phyloP scores from a whole-genome alignment of 2,888 invertebrate species.

The Lampropteryx suffumata region DNA sequence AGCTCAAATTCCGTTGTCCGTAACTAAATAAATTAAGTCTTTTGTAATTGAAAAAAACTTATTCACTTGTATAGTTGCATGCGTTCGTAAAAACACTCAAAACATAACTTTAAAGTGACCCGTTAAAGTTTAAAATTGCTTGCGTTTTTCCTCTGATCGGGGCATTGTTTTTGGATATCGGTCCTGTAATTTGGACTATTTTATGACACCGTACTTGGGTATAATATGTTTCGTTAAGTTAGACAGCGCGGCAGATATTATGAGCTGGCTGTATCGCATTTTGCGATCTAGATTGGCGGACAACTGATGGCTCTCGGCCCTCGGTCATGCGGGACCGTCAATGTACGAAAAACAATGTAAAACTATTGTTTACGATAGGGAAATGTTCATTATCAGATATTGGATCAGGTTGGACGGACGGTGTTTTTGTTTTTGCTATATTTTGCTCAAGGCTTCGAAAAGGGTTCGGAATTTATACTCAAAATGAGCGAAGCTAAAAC shows the following conservation, averaged over 20 bases:
- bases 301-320: constrained; percentile 30
- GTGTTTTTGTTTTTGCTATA: constrained; percentile 8
- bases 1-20: constrained; percentile 33
- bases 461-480: too few relatives aligned
- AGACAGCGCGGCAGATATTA: constrained; percentile 56
- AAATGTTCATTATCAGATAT: constrained; percentile 29
- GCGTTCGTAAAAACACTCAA: constrained; percentile 47
- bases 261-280: constrained; percentile 42
- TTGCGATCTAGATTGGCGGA: constrained; percentile 37
- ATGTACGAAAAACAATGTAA: constrained; percentile 28
- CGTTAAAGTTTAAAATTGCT: constrained; percentile 45
- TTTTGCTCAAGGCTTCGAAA: constrained; percentile 15
- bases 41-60: constrained; percentile 77
- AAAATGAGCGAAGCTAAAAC: constrained; percentile 2
- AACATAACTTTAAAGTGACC: constrained; percentile 46
- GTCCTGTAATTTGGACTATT: constrained; percentile 74
- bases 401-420: constrained; percentile 20
- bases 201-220: constrained; percentile 69
- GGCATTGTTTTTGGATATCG: constrained; percentile 77
- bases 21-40: constrained; percentile 61
- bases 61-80: constrained; percentile 77
- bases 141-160: constrained; percentile 46
- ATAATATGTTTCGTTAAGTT: constrained; percentile 63
- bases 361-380: constrained; percentile 29
- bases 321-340: constrained; percentile 23